These are phyloP conservation scores for Alloscopus bannaensis DNA, from an alignment of 2,888 invertebrate species.

Conservation along the genomic window DNA sequence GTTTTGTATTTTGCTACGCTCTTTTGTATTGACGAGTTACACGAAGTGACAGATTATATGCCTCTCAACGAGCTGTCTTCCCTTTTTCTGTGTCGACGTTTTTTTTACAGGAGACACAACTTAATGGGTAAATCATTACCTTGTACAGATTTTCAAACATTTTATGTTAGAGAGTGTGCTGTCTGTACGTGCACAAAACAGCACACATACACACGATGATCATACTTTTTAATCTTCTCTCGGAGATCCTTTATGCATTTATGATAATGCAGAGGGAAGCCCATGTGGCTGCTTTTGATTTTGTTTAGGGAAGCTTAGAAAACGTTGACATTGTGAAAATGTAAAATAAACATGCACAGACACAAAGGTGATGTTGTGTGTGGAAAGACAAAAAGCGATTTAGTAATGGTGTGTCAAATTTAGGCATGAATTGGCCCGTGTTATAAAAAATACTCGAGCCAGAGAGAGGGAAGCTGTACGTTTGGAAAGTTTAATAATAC, in stretches of 20 bases:
- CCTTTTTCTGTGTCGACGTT: neutral
- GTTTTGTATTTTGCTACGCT: neutral
- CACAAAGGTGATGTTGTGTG: conserved; percentile 34
- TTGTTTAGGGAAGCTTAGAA: conserved; percentile 18
- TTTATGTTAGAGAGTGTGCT: too few species aligned
- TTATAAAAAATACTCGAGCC: too few species aligned
- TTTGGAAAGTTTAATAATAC: too few species aligned
- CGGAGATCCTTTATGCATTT: conserved; percentile 50
- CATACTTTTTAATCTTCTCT: conserved; percentile 44
- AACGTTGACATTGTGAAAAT: conserved; percentile 47
- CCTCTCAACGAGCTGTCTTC: conserved; percentile 35
- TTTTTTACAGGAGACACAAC: conserved; percentile 3
- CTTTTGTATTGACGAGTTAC: conserved; percentile 32
- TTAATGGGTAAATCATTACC: conserved; percentile 62
- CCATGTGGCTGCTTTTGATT: neutral
- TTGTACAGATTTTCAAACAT: too few species aligned
- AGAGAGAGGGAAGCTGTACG: neutral
- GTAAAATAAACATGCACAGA: conserved; percentile 31
- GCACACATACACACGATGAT: conserved; percentile 15
- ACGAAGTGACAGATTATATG: conserved; percentile 59
- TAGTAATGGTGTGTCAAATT: conserved; percentile 47
- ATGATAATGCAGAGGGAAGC: conserved; percentile 14
- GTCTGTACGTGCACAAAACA: neutral
- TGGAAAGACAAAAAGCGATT: neutral
- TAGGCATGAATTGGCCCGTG: conserved; percentile 10